These are phyloP conservation scores for Gymnarchus niloticus DNA, from an alignment of 2,113 vertebrate genomes.

Conservation along the genomic window DNA sequence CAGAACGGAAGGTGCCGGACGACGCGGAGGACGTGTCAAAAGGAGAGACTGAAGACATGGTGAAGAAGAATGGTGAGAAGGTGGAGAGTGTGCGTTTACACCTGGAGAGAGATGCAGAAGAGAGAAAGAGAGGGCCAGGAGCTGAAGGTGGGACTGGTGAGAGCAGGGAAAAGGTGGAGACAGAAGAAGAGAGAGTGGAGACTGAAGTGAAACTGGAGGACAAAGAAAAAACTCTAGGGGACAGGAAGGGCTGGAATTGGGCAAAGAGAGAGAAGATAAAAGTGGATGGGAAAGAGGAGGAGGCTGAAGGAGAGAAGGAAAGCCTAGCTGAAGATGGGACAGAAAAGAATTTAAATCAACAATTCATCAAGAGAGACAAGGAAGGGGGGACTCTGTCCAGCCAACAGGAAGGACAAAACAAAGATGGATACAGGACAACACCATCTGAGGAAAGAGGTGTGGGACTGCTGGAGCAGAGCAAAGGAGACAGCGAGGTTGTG, in stretches of 20 bases:
- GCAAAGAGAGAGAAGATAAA: slow-evolving; percentile 11
- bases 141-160: neutral
- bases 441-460: slow-evolving; percentile 36
- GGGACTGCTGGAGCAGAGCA: slow-evolving; percentile 32
- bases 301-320: slow-evolving; percentile 12
- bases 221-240: slow-evolving; percentile 19
- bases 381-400: neutral
- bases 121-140: slow-evolving; percentile 6
- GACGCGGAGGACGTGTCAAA: slow-evolving; percentile 38
- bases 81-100: neutral
- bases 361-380: slow-evolving; percentile 36
- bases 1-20: slow-evolving; percentile 44
- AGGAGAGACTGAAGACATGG: slow-evolving; percentile 33
- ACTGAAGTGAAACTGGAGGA: slow-evolving; percentile 23
- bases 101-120: neutral
- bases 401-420: slow-evolving; percentile 26
- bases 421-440: slow-evolving; percentile 23
- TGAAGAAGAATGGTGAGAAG: slow-evolving; percentile 19
- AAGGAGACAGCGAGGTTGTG: neutral
- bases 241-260: slow-evolving; percentile 21
- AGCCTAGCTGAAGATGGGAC: slow-evolving; percentile 29
- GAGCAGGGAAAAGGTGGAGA: slow-evolving; percentile 16
- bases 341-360: slow-evolving; percentile 17
- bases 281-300: slow-evolving; percentile 21
- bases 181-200: slow-evolving; percentile 22